Evolutionary conservation across 2,888 invertebrate species (phyloP).

Genomic region (Schizotus pectinicornis): DNA sequence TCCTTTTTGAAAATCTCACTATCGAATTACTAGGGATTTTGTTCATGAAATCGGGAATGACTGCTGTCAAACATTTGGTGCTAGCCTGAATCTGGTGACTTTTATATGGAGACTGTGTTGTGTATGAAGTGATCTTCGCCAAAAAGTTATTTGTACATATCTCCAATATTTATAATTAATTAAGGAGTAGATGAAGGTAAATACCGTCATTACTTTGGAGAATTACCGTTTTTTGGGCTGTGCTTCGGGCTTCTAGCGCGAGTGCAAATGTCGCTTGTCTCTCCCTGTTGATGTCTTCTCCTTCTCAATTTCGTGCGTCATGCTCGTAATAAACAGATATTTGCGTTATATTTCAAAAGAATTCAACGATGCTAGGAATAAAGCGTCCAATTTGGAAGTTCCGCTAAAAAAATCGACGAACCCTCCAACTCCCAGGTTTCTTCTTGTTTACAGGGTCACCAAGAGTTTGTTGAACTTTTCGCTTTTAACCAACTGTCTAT

Average conservation of each 20-base stretch:
- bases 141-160: slow-evolving; percentile 51
- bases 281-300: slow-evolving; percentile 41
- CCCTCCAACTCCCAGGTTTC: neutral
- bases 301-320: slow-evolving; percentile 45
- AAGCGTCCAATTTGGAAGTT: neutral
- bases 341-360: neutral
- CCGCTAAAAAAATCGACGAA: neutral
- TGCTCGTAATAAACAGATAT: slow-evolving; percentile 39
- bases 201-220: neutral
- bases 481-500: slow-evolving; percentile 3
- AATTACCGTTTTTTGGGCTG: no score
- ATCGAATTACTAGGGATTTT: slow-evolving; percentile 14
- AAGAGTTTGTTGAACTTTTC: slow-evolving; percentile 49
- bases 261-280: slow-evolving; percentile 19
- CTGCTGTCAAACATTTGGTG: slow-evolving; percentile 28
- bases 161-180: slow-evolving; percentile 49
- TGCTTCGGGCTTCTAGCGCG: no score
- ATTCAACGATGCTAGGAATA: neutral
- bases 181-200: slow-evolving; percentile 58
- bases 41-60: no score
- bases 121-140: slow-evolving; percentile 43
- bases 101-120: slow-evolving; percentile 54
- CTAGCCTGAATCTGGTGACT: slow-evolving; percentile 40
- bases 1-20: no score
- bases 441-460: slow-evolving; percentile 43